Base-by-base conservation (phyloP, 2,113 vertebrate genomes). In the Vireo altiloquus region DNA sequence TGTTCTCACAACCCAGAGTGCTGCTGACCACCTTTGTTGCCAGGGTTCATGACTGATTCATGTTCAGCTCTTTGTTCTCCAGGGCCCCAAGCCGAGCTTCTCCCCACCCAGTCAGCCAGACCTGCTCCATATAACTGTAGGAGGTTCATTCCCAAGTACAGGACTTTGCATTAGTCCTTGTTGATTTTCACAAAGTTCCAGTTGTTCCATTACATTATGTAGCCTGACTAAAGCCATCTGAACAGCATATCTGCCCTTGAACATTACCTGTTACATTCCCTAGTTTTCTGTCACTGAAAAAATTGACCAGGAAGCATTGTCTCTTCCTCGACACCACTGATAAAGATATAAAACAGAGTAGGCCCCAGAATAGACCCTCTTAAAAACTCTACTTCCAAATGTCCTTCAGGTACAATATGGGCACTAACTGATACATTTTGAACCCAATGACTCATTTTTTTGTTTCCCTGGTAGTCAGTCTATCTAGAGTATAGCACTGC, bases 21-120 rank as follows among this genome's bases (percentile, higher is more conserved):
- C 3, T 57, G 3, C 13, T 60, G 33, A 21, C 9, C 7, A 21
- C 9, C 22, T 82, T n/a, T 37, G 4, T 11, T 71, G 13, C 10
- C 33, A 56, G 28, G 3, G 12, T 21, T 59, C 25, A 10, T 1
- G 0, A 37, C 27, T 33, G 27, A 28, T 12, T 31, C 0, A 2
- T 10, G 10, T 57, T 71, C 24, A 87, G 18, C 4, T 53, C 7
- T 28, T 61, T 35, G 22, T 2, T 39, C 24, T 33, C 10, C 9
- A 33, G 11, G 10, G 4, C 7, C 17, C 7, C 24, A 40, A 23
- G 19, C 5, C 87, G 53, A 72, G 0, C 11, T 49, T 14, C 11
- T 84, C 33, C 9, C 24, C 24, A 30, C 37, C 2, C 49, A 69
- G 15, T 30, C 25, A 89, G 11, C 20, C 30, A 52, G 15, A 42